Base-by-base conservation (phyloP, 2,888 invertebrate genomes). In the Alentia gelatinosa region DNA sequence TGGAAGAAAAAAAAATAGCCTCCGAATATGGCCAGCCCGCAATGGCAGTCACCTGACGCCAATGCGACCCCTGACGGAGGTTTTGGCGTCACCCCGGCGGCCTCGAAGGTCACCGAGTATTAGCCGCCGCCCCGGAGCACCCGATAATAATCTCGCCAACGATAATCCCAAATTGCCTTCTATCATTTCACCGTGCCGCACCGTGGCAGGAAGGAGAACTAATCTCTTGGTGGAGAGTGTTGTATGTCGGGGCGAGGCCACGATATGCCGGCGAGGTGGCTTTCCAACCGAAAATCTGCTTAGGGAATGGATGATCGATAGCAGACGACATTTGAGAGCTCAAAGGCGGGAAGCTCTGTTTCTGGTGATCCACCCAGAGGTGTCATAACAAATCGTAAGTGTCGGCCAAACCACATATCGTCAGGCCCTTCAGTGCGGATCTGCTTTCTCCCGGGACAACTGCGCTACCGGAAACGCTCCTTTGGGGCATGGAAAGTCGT, bases 381-480 rank as follows among this genome's bases (percentile, higher is more conserved):
- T 79, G 79, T 79, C 79, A 79, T 79, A 79, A 39, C 79, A 79
- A 79, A 79, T 79, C 79, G 35, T 37, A 79, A 79, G 79, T 79
- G 79, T 79, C 79, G 39, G 79, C 23, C 79, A 37, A n/a, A 35
- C 79, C 39, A 79, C 79, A 79, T 79, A 23, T 79, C 37, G 79
- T 5, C 37, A 0, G 39, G 79, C 37, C n/a, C 79, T 35, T 39
- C 79, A 39, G 79, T 79, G 79, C 39, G 79, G 79, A 39, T 9
- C 35, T 33, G 39, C 12, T 19, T 26, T 79, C 79, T 39, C 79
- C 15, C 4, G 79, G 39, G 79, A 26, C n/a, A 5, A 35, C 23
- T 39, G 37, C 79, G 79, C 37, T n/a, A 39, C 39, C n/a, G 23
- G 79, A 79, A 79, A 79, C 23, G 39, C 79, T n/a, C 79, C 26